A percentile compares a stretch with the other conserved stretches of the same genome.
These are phyloP conservation scores for Muscicapa comitata DNA, from an alignment of 2,797 vertebrate genomes.

Conservation along the genomic window DNA sequence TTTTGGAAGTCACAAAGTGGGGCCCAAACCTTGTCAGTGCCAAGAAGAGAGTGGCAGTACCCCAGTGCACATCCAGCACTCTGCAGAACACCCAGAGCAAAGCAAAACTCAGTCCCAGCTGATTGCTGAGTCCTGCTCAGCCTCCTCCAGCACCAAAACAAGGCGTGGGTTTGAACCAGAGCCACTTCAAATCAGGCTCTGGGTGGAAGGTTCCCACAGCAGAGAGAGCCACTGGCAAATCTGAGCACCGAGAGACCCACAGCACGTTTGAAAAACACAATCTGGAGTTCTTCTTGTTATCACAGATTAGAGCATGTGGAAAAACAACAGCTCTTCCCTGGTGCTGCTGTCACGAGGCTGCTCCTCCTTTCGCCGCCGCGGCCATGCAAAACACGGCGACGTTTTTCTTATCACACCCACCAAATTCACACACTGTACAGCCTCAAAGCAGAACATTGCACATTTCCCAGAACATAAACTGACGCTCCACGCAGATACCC, in stretches of 20 bases:
- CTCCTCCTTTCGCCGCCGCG: background rate
- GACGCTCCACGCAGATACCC: background rate
- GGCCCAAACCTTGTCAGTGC: background rate
- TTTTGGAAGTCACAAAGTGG: background rate
- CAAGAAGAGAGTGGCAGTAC: fast-evolving
- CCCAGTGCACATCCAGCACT: background rate
- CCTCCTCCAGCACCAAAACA: background rate
- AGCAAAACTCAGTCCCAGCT: background rate
- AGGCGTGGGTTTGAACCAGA: fast-evolving
- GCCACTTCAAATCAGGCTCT: background rate
- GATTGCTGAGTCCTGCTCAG: background rate
- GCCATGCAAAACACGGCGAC: background rate
- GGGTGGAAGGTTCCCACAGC: background rate
- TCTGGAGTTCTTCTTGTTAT: conserved; percentile 17
- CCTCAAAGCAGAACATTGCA: background rate
- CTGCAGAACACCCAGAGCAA: background rate
- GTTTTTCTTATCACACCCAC: conserved; percentile 22
- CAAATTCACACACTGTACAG: background rate
- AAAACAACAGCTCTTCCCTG: background rate
- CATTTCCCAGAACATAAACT: background rate
- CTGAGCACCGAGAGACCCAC: background rate
- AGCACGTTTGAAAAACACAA: background rate
- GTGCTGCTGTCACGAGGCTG: background rate
- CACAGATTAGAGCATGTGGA: background rate
- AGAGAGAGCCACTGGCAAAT: background rate